Evolutionary conservation across 2,888 invertebrate genomes (phyloP).

Genomic region (Psococerastis gibbosa): DNA sequence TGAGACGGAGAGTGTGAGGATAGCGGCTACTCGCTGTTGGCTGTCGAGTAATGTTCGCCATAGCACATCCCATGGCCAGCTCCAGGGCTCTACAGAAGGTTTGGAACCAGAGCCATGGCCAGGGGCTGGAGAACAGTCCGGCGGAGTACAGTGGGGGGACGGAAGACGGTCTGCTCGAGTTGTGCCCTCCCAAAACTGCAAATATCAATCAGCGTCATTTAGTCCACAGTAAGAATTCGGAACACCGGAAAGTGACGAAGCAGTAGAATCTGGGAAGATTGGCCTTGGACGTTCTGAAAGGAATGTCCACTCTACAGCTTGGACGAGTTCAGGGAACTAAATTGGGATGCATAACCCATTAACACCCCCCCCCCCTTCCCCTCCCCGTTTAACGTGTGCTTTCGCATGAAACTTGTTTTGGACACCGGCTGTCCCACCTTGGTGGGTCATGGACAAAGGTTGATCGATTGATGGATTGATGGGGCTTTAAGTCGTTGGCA

Average conservation of each 20-base stretch:
- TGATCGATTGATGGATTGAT: too few relatives aligned
- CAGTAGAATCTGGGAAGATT: too few relatives aligned
- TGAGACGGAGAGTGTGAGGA: slow-evolving; percentile 5
- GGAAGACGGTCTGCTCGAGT: slow-evolving; percentile 19
- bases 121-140: slow-evolving; percentile 22
- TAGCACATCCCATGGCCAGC: slow-evolving; percentile 30
- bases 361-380: background rate
- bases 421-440: too few relatives aligned
- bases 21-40: slow-evolving; percentile 19
- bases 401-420: too few relatives aligned
- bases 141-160: slow-evolving; percentile 18
- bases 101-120: slow-evolving; percentile 37
- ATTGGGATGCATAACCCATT: background rate
- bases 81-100: slow-evolving; percentile 30
- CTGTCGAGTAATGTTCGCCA: slow-evolving; percentile 35
- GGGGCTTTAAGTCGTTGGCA: too few relatives aligned
- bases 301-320: slow-evolving; percentile 9
- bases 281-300: slow-evolving; percentile 20
- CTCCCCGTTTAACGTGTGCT: too few relatives aligned
- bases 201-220: too few relatives aligned
- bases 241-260: too few relatives aligned
- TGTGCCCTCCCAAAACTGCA: background rate
- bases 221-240: too few relatives aligned
- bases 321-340: background rate
- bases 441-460: too few relatives aligned